Evolutionary conservation across 2,888 invertebrate species (phyloP).

Genomic region (Scelioninae gen. 2): DNA sequence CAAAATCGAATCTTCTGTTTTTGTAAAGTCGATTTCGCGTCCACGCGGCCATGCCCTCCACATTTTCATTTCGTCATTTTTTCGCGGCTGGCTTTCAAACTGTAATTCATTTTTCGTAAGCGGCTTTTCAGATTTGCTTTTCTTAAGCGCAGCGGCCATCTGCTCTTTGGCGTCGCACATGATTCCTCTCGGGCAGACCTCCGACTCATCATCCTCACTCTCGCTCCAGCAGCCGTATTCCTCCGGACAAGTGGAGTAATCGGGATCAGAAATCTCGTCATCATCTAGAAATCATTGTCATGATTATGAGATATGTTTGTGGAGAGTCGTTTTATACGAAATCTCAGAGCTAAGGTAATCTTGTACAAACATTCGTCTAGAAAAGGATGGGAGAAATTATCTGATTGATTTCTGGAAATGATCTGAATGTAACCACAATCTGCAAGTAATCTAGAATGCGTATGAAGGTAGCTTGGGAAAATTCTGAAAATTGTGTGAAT

Average conservation of each 20-base stretch:
- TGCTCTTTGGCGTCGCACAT: slow-evolving; percentile 23
- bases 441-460: no score
- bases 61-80: background rate
- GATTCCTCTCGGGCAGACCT: slow-evolving; percentile 27
- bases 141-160: slow-evolving; percentile 5
- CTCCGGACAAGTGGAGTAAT: slow-evolving; percentile 42
- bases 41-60: background rate
- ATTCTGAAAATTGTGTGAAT: no score
- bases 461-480: no score
- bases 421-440: no score
- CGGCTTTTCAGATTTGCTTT: slow-evolving; percentile 26
- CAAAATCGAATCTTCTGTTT: slow-evolving; percentile 7
- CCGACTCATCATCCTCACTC: slow-evolving; percentile 20
- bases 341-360: no score
- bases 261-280: slow-evolving; percentile 19
- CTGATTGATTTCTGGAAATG: no score
- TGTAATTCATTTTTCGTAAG: slow-evolving; percentile 18
- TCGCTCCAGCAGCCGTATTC: slow-evolving; percentile 14
- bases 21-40: background rate
- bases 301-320: background rate
- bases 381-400: no score
- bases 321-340: background rate
- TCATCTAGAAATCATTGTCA: slow-evolving; percentile 19
- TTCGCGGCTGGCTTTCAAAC: background rate
- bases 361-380: no score